Evolutionary conservation across 2,113 vertebrate species (phyloP).

Genomic region (Muscicapa adusta): DNA sequence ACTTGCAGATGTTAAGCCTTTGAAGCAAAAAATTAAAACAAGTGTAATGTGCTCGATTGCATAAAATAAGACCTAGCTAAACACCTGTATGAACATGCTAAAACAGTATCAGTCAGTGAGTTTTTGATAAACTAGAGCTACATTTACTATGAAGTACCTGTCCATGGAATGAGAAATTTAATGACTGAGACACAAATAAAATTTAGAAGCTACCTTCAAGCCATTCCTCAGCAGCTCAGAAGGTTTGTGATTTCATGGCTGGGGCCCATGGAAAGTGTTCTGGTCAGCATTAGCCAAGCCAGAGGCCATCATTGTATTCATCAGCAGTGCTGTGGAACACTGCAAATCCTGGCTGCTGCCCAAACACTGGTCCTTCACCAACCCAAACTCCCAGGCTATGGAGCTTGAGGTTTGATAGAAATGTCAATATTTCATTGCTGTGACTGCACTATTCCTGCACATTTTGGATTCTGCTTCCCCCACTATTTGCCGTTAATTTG

Average conservation of each 20-base stretch:
- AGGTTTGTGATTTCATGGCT: background rate
- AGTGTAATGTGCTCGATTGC: constrained; percentile 39
- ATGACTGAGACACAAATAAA: background rate
- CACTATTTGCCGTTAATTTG: background rate
- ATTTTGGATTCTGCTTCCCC: background rate
- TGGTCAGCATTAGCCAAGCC: background rate
- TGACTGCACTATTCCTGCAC: background rate
- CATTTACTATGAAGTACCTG: background rate
- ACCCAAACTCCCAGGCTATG: background rate
- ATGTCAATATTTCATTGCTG: background rate
- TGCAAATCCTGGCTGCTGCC: background rate
- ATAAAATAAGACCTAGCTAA: constrained; percentile 54
- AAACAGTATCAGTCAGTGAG: constrained; percentile 34
- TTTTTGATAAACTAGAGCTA: constrained; percentile 36
- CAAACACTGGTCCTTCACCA: background rate
- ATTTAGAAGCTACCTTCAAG: background rate
- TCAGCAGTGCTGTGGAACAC: background rate
- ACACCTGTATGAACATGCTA: constrained; percentile 25
- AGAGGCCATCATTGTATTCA: background rate
- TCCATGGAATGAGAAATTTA: background rate
- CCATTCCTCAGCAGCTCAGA: background rate
- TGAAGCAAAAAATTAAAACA: constrained; percentile 68
- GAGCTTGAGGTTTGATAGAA: background rate
- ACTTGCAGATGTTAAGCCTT: constrained; percentile 57
- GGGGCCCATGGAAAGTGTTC: background rate